These are phyloP conservation scores for Theristus sp. DNA, from an alignment of 2,888 invertebrate genomes.

Conservation along the genomic window DNA sequence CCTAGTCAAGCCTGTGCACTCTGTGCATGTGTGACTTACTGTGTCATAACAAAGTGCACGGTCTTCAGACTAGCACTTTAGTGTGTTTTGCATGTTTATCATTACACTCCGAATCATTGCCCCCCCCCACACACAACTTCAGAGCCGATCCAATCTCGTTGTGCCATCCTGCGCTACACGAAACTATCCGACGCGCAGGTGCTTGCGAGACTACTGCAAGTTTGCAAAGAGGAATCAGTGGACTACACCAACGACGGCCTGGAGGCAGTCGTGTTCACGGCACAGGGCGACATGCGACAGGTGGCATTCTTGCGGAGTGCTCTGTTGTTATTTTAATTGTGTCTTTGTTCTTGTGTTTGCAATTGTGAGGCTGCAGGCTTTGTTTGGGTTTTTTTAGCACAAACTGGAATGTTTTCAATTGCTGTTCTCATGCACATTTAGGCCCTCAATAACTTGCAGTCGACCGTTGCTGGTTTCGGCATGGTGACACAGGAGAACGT, in stretches of 20 bases:
- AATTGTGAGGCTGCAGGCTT: conserved; percentile 5
- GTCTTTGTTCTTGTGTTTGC: no score
- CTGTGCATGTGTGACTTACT: background rate
- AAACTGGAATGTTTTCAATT: background rate
- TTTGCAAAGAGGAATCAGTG: conserved; percentile 31
- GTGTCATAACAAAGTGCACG: no score
- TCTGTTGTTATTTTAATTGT: background rate
- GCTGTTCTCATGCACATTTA: conserved; percentile 13
- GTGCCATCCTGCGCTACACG: conserved; percentile 82
- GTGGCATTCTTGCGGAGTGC: conserved; percentile 22
- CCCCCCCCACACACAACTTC: conserved; percentile 9
- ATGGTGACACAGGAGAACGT: conserved; percentile 80
- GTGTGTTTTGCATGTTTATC: no score
- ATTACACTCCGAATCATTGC: no score
- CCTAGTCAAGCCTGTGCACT: no score
- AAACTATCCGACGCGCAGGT: conserved; percentile 75
- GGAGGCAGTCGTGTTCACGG: conserved; percentile 87
- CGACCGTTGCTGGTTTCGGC: conserved; percentile 74
- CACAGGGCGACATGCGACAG: conserved; percentile 95
- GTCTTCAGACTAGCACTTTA: no score
- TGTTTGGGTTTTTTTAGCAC: background rate
- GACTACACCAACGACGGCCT: conserved; percentile 75
- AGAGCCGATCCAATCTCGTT: conserved; percentile 93
- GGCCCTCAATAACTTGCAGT: conserved; percentile 88
- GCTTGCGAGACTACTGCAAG: conserved; percentile 54